These are phyloP conservation scores for Spodoptera frugiperda DNA, from an alignment of 1,140 invertebrate genomes.

Conservation along the genomic window DNA sequence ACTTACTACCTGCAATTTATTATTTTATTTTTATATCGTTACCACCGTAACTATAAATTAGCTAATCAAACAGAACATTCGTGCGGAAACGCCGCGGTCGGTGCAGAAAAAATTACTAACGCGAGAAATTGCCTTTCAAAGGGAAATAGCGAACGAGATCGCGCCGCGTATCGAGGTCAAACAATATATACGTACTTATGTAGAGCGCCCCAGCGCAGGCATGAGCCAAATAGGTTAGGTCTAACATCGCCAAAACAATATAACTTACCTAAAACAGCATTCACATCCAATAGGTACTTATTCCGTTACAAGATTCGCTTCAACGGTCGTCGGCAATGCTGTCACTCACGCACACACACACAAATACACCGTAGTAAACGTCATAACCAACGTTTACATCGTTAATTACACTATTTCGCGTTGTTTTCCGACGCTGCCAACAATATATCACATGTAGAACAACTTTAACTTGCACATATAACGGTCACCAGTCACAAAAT, in stretches of 20 bases:
- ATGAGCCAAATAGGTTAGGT: slow-evolving; percentile 68
- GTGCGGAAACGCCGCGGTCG: slow-evolving; percentile 50
- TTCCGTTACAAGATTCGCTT: slow-evolving; percentile 83
- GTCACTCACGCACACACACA: slow-evolving; percentile 77
- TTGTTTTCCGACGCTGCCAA: slow-evolving; percentile 70
- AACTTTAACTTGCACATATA: slow-evolving; percentile 68
- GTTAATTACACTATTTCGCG: slow-evolving; percentile 76
- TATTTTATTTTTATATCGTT: slow-evolving; percentile 40
- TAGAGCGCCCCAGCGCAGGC: slow-evolving; percentile 57
- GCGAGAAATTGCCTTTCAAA: slow-evolving; percentile 65
- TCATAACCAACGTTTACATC: slow-evolving; percentile 82
- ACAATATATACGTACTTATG: slow-evolving; percentile 53
- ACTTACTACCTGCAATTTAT: slow-evolving; percentile 24
- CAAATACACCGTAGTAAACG: slow-evolving; percentile 80
- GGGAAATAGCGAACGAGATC: slow-evolving; percentile 59
- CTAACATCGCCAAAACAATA: slow-evolving; percentile 71
- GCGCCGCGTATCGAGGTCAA: slow-evolving; percentile 70
- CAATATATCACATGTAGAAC: slow-evolving; percentile 69
- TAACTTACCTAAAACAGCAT: slow-evolving; percentile 78
- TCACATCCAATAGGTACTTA: slow-evolving; percentile 63
- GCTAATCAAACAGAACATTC: slow-evolving; percentile 54
- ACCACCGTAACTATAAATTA: slow-evolving; percentile 48
- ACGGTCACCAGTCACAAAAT: slow-evolving; percentile 61
- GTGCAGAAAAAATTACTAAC: slow-evolving; percentile 55
- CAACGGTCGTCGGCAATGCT: slow-evolving; percentile 80